Base-by-base conservation (phyloP, 2,888 invertebrate species). In the Sialis lutaria region DNA sequence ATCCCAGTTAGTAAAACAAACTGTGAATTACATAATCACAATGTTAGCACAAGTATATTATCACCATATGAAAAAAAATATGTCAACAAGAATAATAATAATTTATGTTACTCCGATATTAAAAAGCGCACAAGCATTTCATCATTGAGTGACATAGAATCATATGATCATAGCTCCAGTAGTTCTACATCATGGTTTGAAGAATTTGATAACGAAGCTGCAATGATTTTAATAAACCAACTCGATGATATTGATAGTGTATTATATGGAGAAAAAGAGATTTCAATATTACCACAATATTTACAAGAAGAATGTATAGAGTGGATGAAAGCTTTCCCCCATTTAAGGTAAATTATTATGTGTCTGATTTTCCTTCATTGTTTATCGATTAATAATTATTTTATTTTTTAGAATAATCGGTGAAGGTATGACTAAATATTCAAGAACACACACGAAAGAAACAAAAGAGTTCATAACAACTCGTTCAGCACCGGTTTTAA, bases 271-370 rank as follows among this genome's bases (percentile, higher is more conserved):
- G 69, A 70, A 53, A 71, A 71, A 30, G 68, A 70, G 1, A 67
- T 67, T 52, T 69, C 70, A 50, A 66, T 67, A 41, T 63, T 63
- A 1, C 53, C 67, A 33, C 64, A 68, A 42, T 69, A 70, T 46
- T 70, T 75, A 51, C 59, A 68, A 50, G 71, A 74, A 34, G 75
- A 77, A 57, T 74, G 74, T 54, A 66, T 67, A 48, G 72, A 74
- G 54, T 77, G 77, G 77, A 69, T 67, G 50, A 62, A 68, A 48
- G 59, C 70, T 37, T 75, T 75, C 61, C 75, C 75, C 51, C 71
- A 72, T 54, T 64, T 76, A 54, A 70, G 73, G 75, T 42, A 37
- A 37, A 1, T 37, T 37, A 10, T 6, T 10, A 37, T n/a, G 12
- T 22, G 22, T 4, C 22, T 22, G 22, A 22, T 22, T 22, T 22